Base-by-base conservation (phyloP, 2,888 invertebrate species). In the Geotrupes spiniger region DNA sequence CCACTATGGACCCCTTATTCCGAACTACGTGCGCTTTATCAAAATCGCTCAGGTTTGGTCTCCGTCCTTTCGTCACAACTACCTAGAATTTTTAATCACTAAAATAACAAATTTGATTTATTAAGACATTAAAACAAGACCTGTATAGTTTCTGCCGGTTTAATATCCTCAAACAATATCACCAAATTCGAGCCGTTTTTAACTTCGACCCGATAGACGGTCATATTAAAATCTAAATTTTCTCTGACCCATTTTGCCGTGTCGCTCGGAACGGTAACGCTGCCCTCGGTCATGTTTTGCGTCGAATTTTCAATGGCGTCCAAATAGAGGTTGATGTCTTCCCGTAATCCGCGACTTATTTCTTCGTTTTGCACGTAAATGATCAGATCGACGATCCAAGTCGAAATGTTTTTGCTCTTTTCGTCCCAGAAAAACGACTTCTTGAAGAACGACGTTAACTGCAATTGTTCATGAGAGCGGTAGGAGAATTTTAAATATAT, bases 21-120 rank as follows among this genome's bases (percentile, higher is more conserved):
- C 8, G 14, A 11, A 4, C 25, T 12, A 29, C 15, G 4, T 15
- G n/a, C 3, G 46, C 16, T 5, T 33, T 31, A 2, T 17, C 17
- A 29, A 51, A 51, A 37, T 51, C 51, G 9, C 25, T 6, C 21
- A 26, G 37, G 8, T 25, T 39, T 1, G 51, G 51, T n/a, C 47
- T 37, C 1, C 44, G 17, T 15, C 33, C 29, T 15, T 40, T 43
- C 1, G 47, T 47, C 15, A 51, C 33, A 1, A 47, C 44, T 3
- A 51, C 12, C 51, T 51, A 28, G 33, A 51, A 47, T 15, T 29
- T 42, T 10, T 10, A 8, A 17, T 26, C 38, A 16, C 15, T 31
- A 10, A 9, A 31, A 11, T 25, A 9, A 14, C 10, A 14, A 9
- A 10, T 6, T 39, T 21, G 10, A 14, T 2, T 29, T 16, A 16